These are phyloP conservation scores for Druon quercuslanigerum DNA, from an alignment of 1,140 invertebrate species.

Conservation along the genomic window DNA sequence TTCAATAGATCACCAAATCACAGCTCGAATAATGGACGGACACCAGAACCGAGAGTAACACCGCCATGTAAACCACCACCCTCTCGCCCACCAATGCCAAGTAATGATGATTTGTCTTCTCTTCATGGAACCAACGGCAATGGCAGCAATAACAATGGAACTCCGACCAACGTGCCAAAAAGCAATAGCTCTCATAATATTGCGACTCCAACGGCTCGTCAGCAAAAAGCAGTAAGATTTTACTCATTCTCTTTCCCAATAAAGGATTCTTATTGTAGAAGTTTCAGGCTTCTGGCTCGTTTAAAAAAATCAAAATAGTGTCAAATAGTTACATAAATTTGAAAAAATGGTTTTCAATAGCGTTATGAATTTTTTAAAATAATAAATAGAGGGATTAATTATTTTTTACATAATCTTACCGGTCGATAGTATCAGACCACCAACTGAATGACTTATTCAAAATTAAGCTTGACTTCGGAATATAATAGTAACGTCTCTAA, in stretches of 20 bases:
- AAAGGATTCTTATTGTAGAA: too few relatives aligned
- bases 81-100: constrained; percentile 61
- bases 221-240: constrained; percentile 58
- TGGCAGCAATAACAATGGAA: constrained; percentile 53
- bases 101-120: constrained; percentile 56
- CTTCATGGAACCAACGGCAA: constrained; percentile 47
- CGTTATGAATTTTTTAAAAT: too few relatives aligned
- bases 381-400: too few relatives aligned
- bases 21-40: constrained; percentile 60
- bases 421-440: too few relatives aligned
- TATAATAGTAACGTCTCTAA: too few relatives aligned
- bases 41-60: constrained; percentile 57
- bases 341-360: too few relatives aligned
- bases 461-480: too few relatives aligned
- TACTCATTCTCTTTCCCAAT: neutral
- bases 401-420: too few relatives aligned
- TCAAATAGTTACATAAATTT: too few relatives aligned
- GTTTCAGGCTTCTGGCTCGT: too few relatives aligned
- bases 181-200: constrained; percentile 65
- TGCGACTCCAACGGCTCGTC: constrained; percentile 60
- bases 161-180: constrained; percentile 64
- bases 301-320: too few relatives aligned
- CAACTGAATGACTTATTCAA: too few relatives aligned
- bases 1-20: constrained; percentile 58
- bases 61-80: constrained; percentile 63